These are phyloP conservation scores for Procavia capensis DNA, from an alignment of 2,113 vertebrate genomes.

Conservation along the genomic window DNA sequence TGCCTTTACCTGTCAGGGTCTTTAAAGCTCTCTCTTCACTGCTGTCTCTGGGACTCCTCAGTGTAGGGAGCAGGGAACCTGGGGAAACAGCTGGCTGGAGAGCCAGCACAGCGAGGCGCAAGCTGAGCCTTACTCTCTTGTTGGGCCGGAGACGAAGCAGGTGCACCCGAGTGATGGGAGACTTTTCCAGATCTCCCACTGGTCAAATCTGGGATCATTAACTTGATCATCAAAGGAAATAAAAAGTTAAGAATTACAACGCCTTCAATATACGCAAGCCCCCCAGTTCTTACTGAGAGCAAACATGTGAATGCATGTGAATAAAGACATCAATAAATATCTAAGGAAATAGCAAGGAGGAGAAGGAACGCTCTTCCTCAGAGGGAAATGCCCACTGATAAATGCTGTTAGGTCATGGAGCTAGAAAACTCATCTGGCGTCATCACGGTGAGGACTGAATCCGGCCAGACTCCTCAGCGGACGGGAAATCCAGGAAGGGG, in stretches of 20 bases:
- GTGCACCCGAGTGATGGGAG: rapidly evolving
- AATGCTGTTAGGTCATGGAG: rapidly evolving
- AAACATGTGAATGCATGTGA: rapidly evolving
- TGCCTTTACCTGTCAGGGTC: rapidly evolving
- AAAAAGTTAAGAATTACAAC: rapidly evolving
- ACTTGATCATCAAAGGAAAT: rapidly evolving
- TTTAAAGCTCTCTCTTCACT: no score
- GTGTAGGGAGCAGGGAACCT: rapidly evolving
- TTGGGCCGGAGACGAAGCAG: rapidly evolving
- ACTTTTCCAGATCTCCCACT: rapidly evolving
- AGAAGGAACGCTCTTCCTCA: background rate
- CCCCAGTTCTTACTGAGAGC: rapidly evolving
- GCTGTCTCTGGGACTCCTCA: background rate
- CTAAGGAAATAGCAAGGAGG: rapidly evolving
- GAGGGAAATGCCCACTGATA: rapidly evolving
- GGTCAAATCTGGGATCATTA: rapidly evolving
- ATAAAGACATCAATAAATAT: rapidly evolving
- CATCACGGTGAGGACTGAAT: rapidly evolving
- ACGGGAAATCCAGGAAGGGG: background rate
- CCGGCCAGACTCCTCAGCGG: rapidly evolving
- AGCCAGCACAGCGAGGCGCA: background rate
- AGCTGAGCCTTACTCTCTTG: background rate
- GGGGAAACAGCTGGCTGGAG: rapidly evolving
- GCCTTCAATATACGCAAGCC: rapidly evolving
- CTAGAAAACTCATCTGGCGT: rapidly evolving